Evolutionary conservation across 2,888 invertebrate genomes (phyloP).

Genomic region (Dinocampus coccinellae): DNA sequence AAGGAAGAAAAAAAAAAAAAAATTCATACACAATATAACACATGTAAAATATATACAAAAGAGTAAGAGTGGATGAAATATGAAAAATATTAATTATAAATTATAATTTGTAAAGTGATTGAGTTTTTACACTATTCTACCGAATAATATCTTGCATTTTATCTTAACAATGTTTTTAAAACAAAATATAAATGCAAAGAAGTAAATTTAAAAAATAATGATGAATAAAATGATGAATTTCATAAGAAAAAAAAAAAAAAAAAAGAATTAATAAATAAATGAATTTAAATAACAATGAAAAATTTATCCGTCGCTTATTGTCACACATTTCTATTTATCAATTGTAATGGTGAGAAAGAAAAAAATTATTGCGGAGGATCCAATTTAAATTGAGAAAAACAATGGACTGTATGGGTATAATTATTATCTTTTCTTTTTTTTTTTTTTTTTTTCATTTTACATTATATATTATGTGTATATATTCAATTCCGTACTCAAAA

Average conservation of each 20-base stretch:
- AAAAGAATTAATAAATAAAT: no score
- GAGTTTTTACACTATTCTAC: conserved; percentile 23
- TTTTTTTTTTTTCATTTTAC: conserved; percentile 54
- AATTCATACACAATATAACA: not conserved
- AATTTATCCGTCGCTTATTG: conserved; percentile 30
- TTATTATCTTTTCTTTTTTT: conserved; percentile 51
- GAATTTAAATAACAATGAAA: no score
- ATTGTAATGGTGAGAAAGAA: conserved; percentile 26
- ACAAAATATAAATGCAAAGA: not conserved
- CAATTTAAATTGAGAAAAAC: conserved; percentile 47
- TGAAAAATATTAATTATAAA: not conserved
- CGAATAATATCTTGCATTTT: conserved; percentile 37
- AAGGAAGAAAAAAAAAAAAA: not conserved
- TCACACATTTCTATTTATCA: conserved; percentile 20
- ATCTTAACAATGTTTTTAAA: conserved; percentile 11
- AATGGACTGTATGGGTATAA: conserved; percentile 51
- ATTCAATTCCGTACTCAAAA: conserved; percentile 54
- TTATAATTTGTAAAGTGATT: conserved; percentile 10
- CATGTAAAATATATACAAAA: not conserved
- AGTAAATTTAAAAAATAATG: not conserved
- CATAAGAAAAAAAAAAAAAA: not conserved
- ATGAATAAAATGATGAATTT: not conserved
- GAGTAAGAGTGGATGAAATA: conserved; percentile 29
- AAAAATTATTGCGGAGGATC: conserved; percentile 62
- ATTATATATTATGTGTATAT: no score